These are phyloP conservation scores for Amiota mariae DNA, from an alignment of 2,888 invertebrate species.

Conservation along the genomic window DNA sequence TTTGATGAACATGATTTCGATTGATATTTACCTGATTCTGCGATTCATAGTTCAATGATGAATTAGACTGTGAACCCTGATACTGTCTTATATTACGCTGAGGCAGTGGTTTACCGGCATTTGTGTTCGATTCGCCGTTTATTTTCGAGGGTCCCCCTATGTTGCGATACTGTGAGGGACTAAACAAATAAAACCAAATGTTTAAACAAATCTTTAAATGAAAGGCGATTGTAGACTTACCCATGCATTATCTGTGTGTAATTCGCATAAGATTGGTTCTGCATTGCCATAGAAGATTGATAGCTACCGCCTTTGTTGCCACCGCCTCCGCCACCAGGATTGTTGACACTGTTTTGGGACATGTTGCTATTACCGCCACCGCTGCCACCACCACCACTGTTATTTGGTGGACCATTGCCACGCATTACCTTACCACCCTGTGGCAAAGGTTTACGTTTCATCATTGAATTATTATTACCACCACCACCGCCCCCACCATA, in stretches of 20 bases:
- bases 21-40: constrained; percentile 49
- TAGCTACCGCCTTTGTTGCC: constrained; percentile 57
- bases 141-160: constrained; percentile 66
- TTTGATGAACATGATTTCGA: constrained; percentile 17
- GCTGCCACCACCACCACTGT: constrained; percentile 48
- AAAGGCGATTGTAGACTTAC: constrained; percentile 44
- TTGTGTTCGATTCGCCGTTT: constrained; percentile 68
- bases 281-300: constrained; percentile 64
- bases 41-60: constrained; percentile 63
- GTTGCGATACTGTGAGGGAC: constrained; percentile 64
- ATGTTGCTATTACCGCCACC: constrained; percentile 39
- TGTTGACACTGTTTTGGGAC: constrained; percentile 19
- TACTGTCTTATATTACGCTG: constrained; percentile 71
- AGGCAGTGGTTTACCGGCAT: constrained; percentile 66
- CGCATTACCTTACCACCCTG: constrained; percentile 77
- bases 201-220: neutral
- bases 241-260: constrained; percentile 63
- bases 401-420: constrained; percentile 76
- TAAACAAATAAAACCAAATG: constrained; percentile 36
- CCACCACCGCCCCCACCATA: constrained; percentile 40
- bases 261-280: constrained; percentile 65
- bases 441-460: constrained; percentile 81
- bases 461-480: constrained; percentile 76
- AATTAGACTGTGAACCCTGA: constrained; percentile 63
- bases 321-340: constrained; percentile 38